Base-by-base conservation (phyloP, 1,140 invertebrate genomes). In the Aleiodes sp. region DNA sequence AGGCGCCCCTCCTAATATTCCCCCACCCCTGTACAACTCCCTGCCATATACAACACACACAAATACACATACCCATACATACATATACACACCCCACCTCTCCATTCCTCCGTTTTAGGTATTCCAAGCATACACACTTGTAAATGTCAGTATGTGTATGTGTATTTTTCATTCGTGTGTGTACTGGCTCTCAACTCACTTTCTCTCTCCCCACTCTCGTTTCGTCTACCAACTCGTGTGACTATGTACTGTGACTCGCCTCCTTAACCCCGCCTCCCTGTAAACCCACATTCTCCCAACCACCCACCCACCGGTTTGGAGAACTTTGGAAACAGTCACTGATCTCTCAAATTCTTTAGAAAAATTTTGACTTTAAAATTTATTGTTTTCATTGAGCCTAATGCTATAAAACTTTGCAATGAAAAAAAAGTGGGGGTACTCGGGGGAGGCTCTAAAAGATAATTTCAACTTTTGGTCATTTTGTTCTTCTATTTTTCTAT, bases 1-100 rank as follows among this genome's bases (percentile, higher is more conserved):
- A 73, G 74, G 77, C 78, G 78, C 80, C 83, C 79, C 82, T 82
- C 81, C 80, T 77, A 79, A 80, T 76, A 81, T 74, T 65, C 61
- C 76, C 76, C 66, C 75, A 76, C 76, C 70, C 71, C 68, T 71
- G 71, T 75, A 71, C 70, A 69, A 31, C 70, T 70, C 73, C 57
- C 65, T 62, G 26, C 12, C 28, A 56, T 56, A 56, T 26, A 59
- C 28, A 56, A 21, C 8, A 56, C 12, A 56, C 24, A 52, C 46
- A 24, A 12, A 10, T 52, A 52, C 46, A 24, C 46, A 52, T 26
- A 16, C 46, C 46, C 46, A 52, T 21, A 16, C 46, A 2, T 1
- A 24, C 8, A 21, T 2, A 24, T 21, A 52, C 46, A 46, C 31
- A 6, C 10, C 31, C 31, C 19, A 52, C 46, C n/a, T n/a, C n/a